Conservation (phyloP, 2,113 vertebrate genomes). For the Leucosticte australis region DNA sequence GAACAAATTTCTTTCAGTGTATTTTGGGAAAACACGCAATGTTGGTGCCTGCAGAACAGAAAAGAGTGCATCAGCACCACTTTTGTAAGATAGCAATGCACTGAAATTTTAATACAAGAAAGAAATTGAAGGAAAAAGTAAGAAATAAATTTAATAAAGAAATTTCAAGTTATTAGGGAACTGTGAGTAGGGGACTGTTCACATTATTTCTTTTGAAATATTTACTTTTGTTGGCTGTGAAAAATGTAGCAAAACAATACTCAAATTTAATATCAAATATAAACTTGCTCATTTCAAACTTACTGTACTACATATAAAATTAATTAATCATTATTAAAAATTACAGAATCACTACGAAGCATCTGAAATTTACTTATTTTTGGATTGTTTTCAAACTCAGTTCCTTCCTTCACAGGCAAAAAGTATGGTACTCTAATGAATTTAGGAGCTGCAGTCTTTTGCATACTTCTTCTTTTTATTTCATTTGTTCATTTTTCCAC, state of each 20-base stretch:
- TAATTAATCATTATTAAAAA: background rate
- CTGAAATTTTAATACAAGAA: background rate
- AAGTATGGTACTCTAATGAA: background rate
- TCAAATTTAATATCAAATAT: background rate
- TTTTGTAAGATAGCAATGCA: background rate
- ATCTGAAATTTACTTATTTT: background rate
- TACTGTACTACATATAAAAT: background rate
- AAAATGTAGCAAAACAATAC: background rate
- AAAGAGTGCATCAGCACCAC: fast-evolving
- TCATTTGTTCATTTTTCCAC: background rate
- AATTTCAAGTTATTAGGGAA: background rate
- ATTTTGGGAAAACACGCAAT: background rate
- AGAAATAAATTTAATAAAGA: background rate
- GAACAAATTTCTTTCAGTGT: background rate
- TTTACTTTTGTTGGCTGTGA: background rate
- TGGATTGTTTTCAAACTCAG: background rate
- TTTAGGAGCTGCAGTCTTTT: background rate
- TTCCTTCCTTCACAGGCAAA: background rate
- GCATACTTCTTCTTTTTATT: background rate
- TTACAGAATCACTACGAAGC: background rate
- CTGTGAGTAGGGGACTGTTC: background rate
- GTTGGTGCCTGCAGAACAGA: background rate
- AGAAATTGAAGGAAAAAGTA: background rate
- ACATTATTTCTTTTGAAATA: background rate
- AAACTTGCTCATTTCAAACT: background rate